Conservation (phyloP, 2,888 invertebrate genomes). For the Drosophila siamana region DNA sequence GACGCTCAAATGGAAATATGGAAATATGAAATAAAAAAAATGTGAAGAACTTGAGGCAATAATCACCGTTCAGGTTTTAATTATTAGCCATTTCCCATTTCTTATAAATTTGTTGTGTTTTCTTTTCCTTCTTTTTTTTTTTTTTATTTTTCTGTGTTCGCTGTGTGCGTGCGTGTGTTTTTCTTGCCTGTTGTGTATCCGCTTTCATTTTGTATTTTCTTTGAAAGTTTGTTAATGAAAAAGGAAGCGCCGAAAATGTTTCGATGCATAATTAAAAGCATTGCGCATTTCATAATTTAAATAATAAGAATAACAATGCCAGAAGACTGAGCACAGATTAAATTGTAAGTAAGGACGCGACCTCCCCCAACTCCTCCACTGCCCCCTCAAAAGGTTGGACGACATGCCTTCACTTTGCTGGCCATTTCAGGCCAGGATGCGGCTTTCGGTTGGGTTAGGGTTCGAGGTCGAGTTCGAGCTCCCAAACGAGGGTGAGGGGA, state of each 20-base stretch:
- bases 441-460: neutral
- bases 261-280: constrained; percentile 72
- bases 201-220: constrained; percentile 2
- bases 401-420: constrained; percentile 1
- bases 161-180: too few relatives aligned
- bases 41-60: constrained; percentile 29
- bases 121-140: too few relatives aligned
- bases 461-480: neutral
- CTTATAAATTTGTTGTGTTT: neutral
- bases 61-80: constrained; percentile 41
- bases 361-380: too few relatives aligned
- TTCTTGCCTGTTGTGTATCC: constrained; percentile 4
- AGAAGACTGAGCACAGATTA: constrained; percentile 50
- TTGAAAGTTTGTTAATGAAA: constrained; percentile 39
- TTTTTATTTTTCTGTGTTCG: neutral
- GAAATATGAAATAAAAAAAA: neutral
- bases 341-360: constrained; percentile 38
- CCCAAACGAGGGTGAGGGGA: too few relatives aligned
- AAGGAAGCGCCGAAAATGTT: constrained; percentile 43
- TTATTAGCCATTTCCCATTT: constrained; percentile 21
- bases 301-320: constrained; percentile 68
- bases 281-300: constrained; percentile 65
- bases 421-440: too few relatives aligned
- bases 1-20: neutral
- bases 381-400: constrained; percentile 27